Evolutionary conservation across 2,113 vertebrate genomes (phyloP).

Genomic region (Seriola rivoliana): DNA sequence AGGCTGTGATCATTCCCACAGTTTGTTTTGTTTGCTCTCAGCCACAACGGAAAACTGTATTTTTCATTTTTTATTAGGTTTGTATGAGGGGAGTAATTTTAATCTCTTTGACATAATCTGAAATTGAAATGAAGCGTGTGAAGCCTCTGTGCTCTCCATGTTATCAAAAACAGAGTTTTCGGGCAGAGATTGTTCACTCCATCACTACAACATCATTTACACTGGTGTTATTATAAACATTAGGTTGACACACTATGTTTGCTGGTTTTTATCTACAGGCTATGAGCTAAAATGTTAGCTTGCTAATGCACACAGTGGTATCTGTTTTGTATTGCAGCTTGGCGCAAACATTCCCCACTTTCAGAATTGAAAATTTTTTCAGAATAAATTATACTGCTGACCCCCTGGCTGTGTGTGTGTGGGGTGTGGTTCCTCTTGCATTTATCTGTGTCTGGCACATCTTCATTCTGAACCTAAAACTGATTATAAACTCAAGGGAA

Average conservation of each 20-base stretch:
- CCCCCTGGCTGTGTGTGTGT: neutral
- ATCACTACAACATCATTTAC: neutral
- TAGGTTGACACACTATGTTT: neutral
- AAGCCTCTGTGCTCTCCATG: neutral
- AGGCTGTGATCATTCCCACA: conserved; percentile 6
- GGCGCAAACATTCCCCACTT: neutral
- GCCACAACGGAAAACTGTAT: neutral
- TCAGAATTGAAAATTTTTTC: neutral
- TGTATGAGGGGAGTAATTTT: neutral
- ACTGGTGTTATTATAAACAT: neutral
- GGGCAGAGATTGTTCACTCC: neutral
- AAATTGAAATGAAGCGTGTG: conserved; percentile 10
- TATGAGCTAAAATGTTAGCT: neutral
- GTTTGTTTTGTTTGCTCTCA: conserved; percentile 21
- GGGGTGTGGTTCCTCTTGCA: neutral
- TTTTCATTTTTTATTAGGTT: neutral
- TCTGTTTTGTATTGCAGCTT: neutral
- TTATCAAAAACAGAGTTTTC: neutral
- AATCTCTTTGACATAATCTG: neutral
- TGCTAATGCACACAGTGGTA: neutral
- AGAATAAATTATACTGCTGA: neutral
- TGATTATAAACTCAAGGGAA: neutral
- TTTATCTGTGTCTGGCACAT: neutral
- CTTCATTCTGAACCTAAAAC: neutral
- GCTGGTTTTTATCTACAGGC: neutral